A percentile compares a stretch with the other conserved stretches of the same genome.
Evolutionary conservation across 2,113 vertebrate genomes (phyloP).

Genomic region (Ophthalmolycus amberensis): DNA sequence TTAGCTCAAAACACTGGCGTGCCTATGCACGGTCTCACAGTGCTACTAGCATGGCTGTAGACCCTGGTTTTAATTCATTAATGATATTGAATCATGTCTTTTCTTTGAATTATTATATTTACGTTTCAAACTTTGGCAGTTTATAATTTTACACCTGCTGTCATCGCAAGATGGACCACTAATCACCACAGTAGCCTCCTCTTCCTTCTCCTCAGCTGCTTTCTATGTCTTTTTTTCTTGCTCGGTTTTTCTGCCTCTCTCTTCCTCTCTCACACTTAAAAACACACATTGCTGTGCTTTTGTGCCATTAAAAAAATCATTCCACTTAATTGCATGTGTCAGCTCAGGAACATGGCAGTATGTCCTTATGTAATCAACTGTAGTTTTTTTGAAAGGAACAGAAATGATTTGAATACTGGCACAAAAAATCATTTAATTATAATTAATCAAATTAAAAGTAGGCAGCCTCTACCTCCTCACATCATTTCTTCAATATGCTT

Average conservation of each 20-base stretch:
- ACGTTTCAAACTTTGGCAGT: not conserved
- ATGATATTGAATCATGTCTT: not conserved
- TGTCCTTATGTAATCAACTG: slow-evolving; percentile 33
- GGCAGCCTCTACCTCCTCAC: slow-evolving; percentile 43
- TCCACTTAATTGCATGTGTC: slow-evolving; percentile 42
- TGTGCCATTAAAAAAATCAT: slow-evolving; percentile 34
- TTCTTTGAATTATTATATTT: not conserved
- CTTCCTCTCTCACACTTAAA: slow-evolving; percentile 14
- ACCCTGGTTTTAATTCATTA: not conserved
- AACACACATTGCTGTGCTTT: slow-evolving; percentile 15
- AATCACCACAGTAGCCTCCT: not conserved
- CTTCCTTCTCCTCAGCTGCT: not conserved
- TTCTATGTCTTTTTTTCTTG: not conserved
- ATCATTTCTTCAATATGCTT: slow-evolving; percentile 54
- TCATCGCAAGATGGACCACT: not conserved
- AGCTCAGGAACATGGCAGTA: slow-evolving; percentile 30
- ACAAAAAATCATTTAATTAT: slow-evolving; percentile 57
- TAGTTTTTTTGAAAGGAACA: slow-evolving; percentile 24
- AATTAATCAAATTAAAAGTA: slow-evolving; percentile 61
- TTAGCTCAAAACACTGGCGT: no score
- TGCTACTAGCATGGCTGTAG: not conserved
- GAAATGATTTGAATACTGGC: slow-evolving; percentile 48
- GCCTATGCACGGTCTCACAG: not conserved
- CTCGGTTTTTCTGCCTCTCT: not conserved
- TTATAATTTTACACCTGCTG: slow-evolving; percentile 37